Evolutionary conservation across 2,797 vertebrate genomes (phyloP), one percentile per base, ranked within the genome.

Genomic region (Enteromius paludinosus): DNA sequence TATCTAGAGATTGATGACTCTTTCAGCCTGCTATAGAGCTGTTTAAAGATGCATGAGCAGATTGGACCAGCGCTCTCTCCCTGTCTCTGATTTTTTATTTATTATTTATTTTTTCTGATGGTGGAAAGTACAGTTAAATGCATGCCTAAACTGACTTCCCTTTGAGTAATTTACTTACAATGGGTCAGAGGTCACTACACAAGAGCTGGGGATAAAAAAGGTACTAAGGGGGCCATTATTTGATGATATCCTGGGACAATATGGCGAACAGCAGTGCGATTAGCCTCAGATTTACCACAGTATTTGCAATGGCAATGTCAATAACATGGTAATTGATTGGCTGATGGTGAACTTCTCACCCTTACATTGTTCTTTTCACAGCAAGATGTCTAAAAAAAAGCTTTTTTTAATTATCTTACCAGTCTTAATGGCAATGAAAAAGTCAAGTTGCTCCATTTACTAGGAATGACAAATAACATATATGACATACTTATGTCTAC

Each of bases 41-140:
- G 89, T 92, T 95, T 93, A 95, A 94, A 94, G 91, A 94, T 95
- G 93, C 92, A 95, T 94, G 93, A 94, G 92, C 90, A 93, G 92
- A 92, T 90, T 89, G 90, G 91, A 91, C 91, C 84, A 78, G 47
- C 49, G 43, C 72, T 86, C 74, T 15, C 41, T 71, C 18, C 5
- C 81, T 25, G 45, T 45, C 81, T 77, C 66, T 35, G 10, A 30
- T 47, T 70, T 69, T 72, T 33, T 38, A 69, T 75, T 70, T 28
- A 0, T 28, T 28, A 12, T 28, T 28, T 61, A 10, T 41, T 10
- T 41, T 41, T 41, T 52, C 7, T 8, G 14, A 81, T 75, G 85
- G 70, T 30, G 25, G 18, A 78, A 79, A 71, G 80, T 54, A 78
- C 45, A 45, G 80, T 75, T 61, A 87, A 83, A 75, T 74, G 70